Percentiles rank a stretch among this genome's conserved stretches.
Evolutionary conservation across 2,888 invertebrate genomes (phyloP).

Genomic region (Thereva nobilitata): DNA sequence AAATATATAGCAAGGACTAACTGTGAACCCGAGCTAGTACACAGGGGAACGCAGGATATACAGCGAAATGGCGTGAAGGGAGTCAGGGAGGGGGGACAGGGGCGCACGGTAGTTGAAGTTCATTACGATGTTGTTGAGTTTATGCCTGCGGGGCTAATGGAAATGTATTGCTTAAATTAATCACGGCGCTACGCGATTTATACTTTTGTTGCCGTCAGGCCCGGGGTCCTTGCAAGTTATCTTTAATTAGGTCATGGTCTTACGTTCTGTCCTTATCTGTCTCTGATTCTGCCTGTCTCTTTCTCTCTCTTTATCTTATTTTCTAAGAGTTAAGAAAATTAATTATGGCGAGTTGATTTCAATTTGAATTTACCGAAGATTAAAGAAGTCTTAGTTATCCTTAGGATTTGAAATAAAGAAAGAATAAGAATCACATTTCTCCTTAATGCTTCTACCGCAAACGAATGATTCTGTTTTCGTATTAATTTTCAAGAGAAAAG

Average conservation of each 20-base stretch:
- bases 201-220: constrained; percentile 12
- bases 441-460: too few species aligned
- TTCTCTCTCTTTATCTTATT: too few species aligned
- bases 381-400: too few species aligned
- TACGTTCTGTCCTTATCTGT: too few species aligned
- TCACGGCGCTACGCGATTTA: constrained; percentile 22
- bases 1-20: neutral
- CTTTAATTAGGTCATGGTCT: neutral
- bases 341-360: too few species aligned
- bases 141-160: constrained; percentile 23
- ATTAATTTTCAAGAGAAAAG: too few species aligned
- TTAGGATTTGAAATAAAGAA: too few species aligned
- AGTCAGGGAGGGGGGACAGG: neutral
- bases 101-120: constrained; percentile 26
- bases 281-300: too few species aligned
- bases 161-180: constrained; percentile 26
- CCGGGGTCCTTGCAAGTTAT: neutral
- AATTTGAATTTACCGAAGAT: too few species aligned
- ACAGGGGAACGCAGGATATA: neutral
- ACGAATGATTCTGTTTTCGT: too few species aligned
- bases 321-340: too few species aligned
- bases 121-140: constrained; percentile 17
- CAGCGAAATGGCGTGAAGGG: neutral
- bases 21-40: constrained; percentile 2
- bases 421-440: too few species aligned